Evolutionary conservation across 1,140 invertebrate genomes (phyloP).

Genomic region (roundworm (Caenorhabditis elegans)): DNA sequence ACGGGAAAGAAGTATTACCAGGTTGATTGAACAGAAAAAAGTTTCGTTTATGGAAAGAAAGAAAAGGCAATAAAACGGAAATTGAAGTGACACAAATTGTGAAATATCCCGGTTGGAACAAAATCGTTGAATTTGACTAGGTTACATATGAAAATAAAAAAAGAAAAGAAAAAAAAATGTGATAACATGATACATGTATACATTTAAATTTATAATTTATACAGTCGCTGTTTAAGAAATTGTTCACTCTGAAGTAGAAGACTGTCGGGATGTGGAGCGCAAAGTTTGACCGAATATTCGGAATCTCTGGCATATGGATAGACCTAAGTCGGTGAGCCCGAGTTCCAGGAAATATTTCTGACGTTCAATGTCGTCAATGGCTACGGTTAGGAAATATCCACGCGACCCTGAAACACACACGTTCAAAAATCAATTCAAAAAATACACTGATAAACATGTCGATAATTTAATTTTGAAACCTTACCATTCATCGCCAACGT

Average conservation of each 20-base stretch:
- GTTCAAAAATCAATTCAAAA: too few species aligned
- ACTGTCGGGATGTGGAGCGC: neutral
- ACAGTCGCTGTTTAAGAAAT: neutral
- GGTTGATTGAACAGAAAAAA: neutral
- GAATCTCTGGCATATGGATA: neutral
- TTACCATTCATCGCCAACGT: constrained; percentile 20
- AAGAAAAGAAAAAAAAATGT: neutral
- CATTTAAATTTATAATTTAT: neutral
- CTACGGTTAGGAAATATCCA: neutral
- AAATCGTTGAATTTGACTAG: neutral
- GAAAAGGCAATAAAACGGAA: neutral
- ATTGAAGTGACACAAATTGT: neutral
- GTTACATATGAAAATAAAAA: constrained; percentile 3
- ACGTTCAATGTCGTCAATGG: neutral
- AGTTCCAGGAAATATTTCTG: neutral
- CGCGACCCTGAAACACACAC: neutral
- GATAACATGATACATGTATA: neutral
- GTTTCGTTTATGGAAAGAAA: neutral
- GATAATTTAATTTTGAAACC: neutral
- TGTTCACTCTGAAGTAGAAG: neutral
- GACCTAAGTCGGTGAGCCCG: neutral
- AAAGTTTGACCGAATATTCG: neutral
- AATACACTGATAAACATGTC: too few species aligned
- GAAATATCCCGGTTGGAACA: neutral
- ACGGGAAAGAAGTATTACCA: neutral